A percentile compares a stretch with the other conserved stretches of the same genome.
Conservation (phyloP, 2,888 invertebrate genomes). For the Eupithecia vulgata region DNA sequence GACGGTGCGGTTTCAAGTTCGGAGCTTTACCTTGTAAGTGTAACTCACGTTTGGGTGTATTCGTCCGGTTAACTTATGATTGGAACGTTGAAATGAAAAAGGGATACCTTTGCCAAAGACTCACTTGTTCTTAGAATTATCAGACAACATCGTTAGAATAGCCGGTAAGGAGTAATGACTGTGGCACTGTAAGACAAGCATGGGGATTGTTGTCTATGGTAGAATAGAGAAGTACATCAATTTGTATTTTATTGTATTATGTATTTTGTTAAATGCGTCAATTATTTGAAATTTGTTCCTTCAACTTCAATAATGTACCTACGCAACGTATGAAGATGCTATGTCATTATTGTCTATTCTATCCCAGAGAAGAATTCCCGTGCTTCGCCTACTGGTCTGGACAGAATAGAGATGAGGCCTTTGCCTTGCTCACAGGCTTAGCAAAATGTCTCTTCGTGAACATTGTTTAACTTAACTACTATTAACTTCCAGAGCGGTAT, state of each 20-base stretch:
- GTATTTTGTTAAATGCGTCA: too few relatives aligned
- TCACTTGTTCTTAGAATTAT: neutral
- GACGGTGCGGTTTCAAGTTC: constrained; percentile 71
- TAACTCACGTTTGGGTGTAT: neutral
- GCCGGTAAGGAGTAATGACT: neutral
- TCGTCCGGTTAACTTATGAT: neutral
- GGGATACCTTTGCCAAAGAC: neutral
- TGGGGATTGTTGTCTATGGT: too few relatives aligned
- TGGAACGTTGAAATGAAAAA: neutral
- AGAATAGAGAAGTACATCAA: too few relatives aligned
- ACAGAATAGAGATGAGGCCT: too few relatives aligned
- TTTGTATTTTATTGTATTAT: too few relatives aligned
- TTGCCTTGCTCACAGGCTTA: neutral
- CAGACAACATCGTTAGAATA: neutral
- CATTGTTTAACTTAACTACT: neutral
- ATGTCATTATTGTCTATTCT: too few relatives aligned
- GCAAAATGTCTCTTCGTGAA: neutral
- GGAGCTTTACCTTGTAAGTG: constrained; percentile 73
- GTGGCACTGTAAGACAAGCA: neutral
- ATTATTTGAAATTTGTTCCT: too few relatives aligned
- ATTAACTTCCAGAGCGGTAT: constrained; percentile 62
- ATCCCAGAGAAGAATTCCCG: too few relatives aligned
- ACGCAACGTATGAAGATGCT: too few relatives aligned
- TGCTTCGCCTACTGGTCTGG: too few relatives aligned
- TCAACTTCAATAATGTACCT: too few relatives aligned